Percentiles rank a stretch among this genome's conserved stretches.
Evolutionary conservation across 1,140 invertebrate species (phyloP).

Genomic region (Prorops nasuta): DNA sequence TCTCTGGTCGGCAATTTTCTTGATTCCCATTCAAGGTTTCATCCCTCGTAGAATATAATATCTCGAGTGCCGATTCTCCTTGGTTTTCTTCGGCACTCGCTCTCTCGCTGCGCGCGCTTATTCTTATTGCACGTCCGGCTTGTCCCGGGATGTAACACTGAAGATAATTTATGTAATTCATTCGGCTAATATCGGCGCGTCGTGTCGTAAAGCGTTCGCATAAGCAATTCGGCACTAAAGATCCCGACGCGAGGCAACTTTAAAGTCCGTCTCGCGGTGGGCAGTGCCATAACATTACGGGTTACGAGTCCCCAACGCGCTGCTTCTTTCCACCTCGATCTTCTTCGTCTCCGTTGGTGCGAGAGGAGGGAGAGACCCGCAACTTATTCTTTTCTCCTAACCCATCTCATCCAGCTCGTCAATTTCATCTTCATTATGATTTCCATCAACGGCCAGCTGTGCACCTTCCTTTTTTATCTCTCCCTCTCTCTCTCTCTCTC

Average conservation of each 20-base stretch:
- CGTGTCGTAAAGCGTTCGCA: constrained; percentile 47
- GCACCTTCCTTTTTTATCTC: too few species aligned
- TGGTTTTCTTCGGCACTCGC: background rate
- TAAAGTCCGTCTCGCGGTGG: constrained; percentile 38
- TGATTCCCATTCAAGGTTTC: too few species aligned
- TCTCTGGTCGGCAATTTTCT: background rate
- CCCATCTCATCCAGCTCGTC: background rate
- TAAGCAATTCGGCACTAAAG: constrained; percentile 52
- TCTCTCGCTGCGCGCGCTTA: constrained; percentile 4
- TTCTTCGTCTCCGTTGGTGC: constrained; percentile 20
- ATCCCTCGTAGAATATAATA: too few species aligned
- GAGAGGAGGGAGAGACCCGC: too few species aligned
- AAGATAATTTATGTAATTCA: constrained; percentile 49
- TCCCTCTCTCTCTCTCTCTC: too few species aligned
- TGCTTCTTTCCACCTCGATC: constrained; percentile 9
- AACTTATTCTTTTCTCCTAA: constrained; percentile 1
- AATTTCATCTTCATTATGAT: background rate
- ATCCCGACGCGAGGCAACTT: constrained; percentile 36
- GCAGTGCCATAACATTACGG: constrained; percentile 46
- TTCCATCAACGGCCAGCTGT: background rate
- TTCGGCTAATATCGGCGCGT: constrained; percentile 40
- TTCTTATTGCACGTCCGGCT: too few species aligned
- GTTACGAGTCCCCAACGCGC: constrained; percentile 39
- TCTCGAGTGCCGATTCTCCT: too few species aligned
- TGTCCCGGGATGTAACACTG: constrained; percentile 35